Evolutionary conservation across 2,797 vertebrate genomes (phyloP), one percentile per base, ranked within the genome.

Genomic region (Acridotheres tristis): DNA sequence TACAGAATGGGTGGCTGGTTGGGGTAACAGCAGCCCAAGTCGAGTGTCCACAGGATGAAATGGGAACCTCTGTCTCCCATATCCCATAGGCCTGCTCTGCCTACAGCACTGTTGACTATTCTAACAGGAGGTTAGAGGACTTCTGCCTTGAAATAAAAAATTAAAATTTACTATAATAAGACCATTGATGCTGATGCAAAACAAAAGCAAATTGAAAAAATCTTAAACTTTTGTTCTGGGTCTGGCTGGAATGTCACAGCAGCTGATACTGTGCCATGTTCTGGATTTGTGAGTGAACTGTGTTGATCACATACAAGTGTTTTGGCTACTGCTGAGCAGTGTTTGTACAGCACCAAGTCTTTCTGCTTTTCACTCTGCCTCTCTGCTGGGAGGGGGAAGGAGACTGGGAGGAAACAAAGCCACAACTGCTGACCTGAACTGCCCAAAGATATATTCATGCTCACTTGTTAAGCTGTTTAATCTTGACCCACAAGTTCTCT

Each of bases 251-350:
- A 74, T 30, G 21, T 23, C 51, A 32, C 32, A 57, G 69, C 34
- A 77, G 47, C 34, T 61, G 1, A 0, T 17, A 11, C 1, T 5
- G 7, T 48, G 65, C 43, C 1, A 2, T 47, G n/a, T 16, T 77
- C 69, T 66, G 32, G 30, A 36, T 57, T 50, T 66, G 42, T 69
- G 61, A 73, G n/a, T 40, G 19, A 57, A 7, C 15, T 53, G 55
- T 2, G 0, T 3, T 50, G 65, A 32, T 40, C 57, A 38, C 1
- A 3, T 27, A 16, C 3, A 16, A 9, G 10, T 27, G 43, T 40
- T 65, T 43, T 53, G 81, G 22, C 38, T 73, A 1, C 17, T 55
- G 34, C n/a, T 40, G 45, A 72, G 47, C 62, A 32, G 53, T 9
- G 30, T 27, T 79, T 50, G 30, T 30, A 42, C 16, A 65, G 50